phyloP scores from a whole-genome alignment of 2,888 invertebrate genomes.

The Cataglyphis cursor region DNA sequence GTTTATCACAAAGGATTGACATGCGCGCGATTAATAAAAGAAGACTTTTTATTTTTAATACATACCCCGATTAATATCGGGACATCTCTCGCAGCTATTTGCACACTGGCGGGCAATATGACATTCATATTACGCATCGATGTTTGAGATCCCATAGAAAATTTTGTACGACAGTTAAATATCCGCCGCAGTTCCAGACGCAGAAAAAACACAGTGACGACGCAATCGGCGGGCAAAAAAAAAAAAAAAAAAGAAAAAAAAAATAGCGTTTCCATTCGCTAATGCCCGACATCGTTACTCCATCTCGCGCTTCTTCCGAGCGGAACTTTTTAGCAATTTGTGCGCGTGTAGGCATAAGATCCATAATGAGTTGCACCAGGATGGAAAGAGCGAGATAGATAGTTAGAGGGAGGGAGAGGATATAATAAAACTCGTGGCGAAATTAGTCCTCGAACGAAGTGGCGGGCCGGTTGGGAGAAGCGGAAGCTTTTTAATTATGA shows the following conservation, averaged over 20 bases:
- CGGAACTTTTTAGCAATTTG: conserved; percentile 66
- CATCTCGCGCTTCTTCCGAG: conserved; percentile 26
- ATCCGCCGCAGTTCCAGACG: conserved; percentile 14
- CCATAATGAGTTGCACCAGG: conserved; percentile 68
- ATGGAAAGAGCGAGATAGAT: background rate
- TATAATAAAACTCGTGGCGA: conserved; percentile 71
- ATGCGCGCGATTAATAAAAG: conserved; percentile 18
- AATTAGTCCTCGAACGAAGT: conserved; percentile 69
- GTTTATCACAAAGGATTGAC: conserved; percentile 18
- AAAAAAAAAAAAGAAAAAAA: background rate
- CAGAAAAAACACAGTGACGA: conserved; percentile 21
- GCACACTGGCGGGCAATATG: conserved; percentile 19
- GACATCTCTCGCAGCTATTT: conserved; percentile 44
- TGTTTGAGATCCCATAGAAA: conserved; percentile 44
- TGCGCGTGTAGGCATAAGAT: conserved; percentile 60
- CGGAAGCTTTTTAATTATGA: conserved; percentile 74
- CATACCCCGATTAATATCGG: conserved; percentile 24
- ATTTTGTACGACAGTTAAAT: conserved; percentile 44
- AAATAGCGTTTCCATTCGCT: conserved; percentile 37
- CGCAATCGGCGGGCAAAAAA: conserved; percentile 16
- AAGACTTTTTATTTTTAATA: background rate
- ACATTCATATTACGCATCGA: conserved; percentile 33
- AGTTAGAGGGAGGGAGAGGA: conserved; percentile 40
- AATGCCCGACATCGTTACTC: conserved; percentile 47
- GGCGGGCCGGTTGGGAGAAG: conserved; percentile 44